Conservation (phyloP, 1,140 invertebrate species). For the Macrostomum lignano region DNA sequence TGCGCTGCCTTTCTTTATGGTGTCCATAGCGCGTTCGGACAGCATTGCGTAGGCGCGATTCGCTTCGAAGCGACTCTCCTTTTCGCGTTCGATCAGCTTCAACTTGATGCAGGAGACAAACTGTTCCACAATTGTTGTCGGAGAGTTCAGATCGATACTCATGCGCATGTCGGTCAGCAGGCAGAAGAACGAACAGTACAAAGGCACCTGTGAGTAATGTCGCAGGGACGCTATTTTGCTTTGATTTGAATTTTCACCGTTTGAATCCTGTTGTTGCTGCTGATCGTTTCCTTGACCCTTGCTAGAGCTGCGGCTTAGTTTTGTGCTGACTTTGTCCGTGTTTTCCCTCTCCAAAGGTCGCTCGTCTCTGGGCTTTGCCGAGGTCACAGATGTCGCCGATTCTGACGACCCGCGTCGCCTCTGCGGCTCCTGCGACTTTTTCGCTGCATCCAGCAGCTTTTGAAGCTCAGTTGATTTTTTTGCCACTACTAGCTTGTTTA, state of each 20-base stretch:
- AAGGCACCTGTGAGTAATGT: constrained; percentile 1
- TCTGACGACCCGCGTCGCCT: no score
- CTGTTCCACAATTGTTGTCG: constrained; percentile 1
- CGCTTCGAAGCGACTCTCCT: background rate
- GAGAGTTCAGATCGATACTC: background rate
- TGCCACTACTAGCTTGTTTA: background rate
- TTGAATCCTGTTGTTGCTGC: background rate
- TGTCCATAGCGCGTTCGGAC: background rate
- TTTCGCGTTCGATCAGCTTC: constrained; percentile 1
- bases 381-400: no score
- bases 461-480: no score
- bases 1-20: background rate
- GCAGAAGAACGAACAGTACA: constrained; percentile 2
- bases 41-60: background rate
- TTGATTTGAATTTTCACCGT: background rate
- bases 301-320: background rate
- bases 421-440: background rate
- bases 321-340: background rate
- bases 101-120: constrained; percentile 1
- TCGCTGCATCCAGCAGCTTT: background rate
- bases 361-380: background rate
- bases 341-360: background rate
- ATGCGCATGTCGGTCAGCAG: background rate
- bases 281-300: background rate
- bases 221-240: background rate